Base-by-base conservation (phyloP, 2,113 vertebrate genomes). In the Origma solitaria region DNA sequence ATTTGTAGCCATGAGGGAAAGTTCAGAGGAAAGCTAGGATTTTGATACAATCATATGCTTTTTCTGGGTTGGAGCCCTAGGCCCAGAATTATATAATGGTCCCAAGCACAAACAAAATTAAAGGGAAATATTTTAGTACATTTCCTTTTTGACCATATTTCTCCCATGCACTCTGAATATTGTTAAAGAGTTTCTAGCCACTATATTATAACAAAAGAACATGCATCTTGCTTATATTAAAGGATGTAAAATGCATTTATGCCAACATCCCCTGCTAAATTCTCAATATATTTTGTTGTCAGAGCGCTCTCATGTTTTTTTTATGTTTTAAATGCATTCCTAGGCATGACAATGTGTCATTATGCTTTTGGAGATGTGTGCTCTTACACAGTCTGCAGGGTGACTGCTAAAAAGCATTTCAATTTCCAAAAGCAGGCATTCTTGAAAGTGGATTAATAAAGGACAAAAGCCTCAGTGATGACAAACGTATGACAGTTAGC, bases 401-500 rank as follows among this genome's bases (percentile, higher is more conserved):
- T 85, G 88, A 80, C 77, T 96, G 45, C 73, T 95, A 77, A 96
- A 97, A 96, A 64, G 15, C 33, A 66, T 90, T 97, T 96, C 51
- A 45, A 93, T 81, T 97, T 96, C 47, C 49, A 95, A 76, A 66
- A 92, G 53, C 89, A 86, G 60, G 54, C 35, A 64, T 80, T 79
- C 88, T 92, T 95, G 94, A 96, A 96, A 96, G 85, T 19, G 13
- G 82, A 94, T 96, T 94, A 95, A 94, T 96, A 82, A 95, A 90
- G 77, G 83, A 90, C 83, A 97, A 92, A 92, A 85, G 53, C 82
- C 66, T 93, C 42, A 51, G 71, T 82, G 38, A 94, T 92, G 87
- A 97, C 90, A 95, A 95, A 93, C 89, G 31, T 91, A 68, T 97
- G 94, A 93, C 87, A 94, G 86, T 86, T 86, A 95, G 71, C 73